Percentiles rank a stretch among this genome's conserved stretches.
These are phyloP conservation scores for Trichogramma evanescens DNA, from an alignment of 2,888 invertebrate genomes.

Conservation along the genomic window DNA sequence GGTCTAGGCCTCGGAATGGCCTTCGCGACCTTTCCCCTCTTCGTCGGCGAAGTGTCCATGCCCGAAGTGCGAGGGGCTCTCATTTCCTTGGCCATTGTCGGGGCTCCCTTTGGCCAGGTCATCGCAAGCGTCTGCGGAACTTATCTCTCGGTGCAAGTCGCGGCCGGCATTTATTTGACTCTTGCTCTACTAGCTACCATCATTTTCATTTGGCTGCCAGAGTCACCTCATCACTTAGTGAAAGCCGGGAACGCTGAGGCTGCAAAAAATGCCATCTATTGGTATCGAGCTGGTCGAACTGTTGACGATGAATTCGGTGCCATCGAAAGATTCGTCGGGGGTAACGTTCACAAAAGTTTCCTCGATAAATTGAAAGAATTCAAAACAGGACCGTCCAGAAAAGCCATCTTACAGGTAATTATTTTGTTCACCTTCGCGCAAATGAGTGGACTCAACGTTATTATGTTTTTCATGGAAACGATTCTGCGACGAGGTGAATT, in stretches of 20 bases:
- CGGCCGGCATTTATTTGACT: slow-evolving; percentile 31
- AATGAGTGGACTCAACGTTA: slow-evolving; percentile 32
- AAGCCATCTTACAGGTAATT: slow-evolving; percentile 29
- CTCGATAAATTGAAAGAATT: slow-evolving; percentile 4
- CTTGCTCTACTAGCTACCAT: slow-evolving; percentile 27
- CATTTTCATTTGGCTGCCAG: slow-evolving; percentile 34
- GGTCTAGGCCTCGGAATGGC: slow-evolving; percentile 33
- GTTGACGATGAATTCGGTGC: slow-evolving; percentile 14
- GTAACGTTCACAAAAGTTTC: background rate
- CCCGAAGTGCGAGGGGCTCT: slow-evolving; percentile 37
- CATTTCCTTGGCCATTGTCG: slow-evolving; percentile 33
- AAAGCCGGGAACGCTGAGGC: background rate
- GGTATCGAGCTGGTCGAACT: slow-evolving; percentile 15
- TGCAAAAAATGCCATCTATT: slow-evolving; percentile 12
- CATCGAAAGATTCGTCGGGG: slow-evolving; percentile 9
- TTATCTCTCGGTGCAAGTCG: slow-evolving; percentile 29
- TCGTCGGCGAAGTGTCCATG: slow-evolving; percentile 34
- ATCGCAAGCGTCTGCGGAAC: slow-evolving; percentile 33
- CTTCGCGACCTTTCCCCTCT: slow-evolving; percentile 32
- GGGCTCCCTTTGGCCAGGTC: slow-evolving; percentile 33
- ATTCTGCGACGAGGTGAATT: slow-evolving; percentile 31
- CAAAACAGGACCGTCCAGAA: slow-evolving; percentile 9
- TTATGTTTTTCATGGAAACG: slow-evolving; percentile 38
- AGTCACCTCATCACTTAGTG: slow-evolving; percentile 33
- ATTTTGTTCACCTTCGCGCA: slow-evolving; percentile 34